A percentile compares a stretch with the other conserved stretches of the same genome.
These are phyloP conservation scores for Brachyalestes nurse DNA, from an alignment of 2,797 vertebrate species.

Conservation along the genomic window DNA sequence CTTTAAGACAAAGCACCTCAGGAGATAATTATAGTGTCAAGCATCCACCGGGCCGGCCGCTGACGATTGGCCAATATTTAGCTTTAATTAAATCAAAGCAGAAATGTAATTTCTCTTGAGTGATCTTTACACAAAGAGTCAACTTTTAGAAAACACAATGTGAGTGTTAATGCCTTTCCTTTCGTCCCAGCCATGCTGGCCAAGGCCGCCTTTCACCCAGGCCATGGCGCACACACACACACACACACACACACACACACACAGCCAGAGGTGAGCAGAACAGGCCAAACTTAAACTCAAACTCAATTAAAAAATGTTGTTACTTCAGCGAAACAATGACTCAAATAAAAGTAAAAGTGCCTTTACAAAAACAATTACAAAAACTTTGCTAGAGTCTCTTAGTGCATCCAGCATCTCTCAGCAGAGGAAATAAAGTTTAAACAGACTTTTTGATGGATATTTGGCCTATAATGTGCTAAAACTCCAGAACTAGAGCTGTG, in stretches of 20 bases:
- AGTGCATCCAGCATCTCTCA: no score
- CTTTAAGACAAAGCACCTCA: slow-evolving; percentile 86
- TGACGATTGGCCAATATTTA: slow-evolving; percentile 85
- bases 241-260: neutral
- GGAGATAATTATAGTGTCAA: slow-evolving; percentile 87
- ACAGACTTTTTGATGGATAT: no score
- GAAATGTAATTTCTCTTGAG: slow-evolving; percentile 84
- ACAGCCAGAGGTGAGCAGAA: neutral
- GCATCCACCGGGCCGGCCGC: slow-evolving; percentile 74
- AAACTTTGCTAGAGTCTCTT: no score
- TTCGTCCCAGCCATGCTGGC: slow-evolving; percentile 31
- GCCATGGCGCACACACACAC: neutral
- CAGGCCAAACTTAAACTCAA: neutral
- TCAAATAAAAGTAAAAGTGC: no score
- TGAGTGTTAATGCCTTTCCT: slow-evolving; percentile 68
- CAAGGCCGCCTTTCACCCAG: neutral
- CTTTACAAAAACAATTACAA: no score
- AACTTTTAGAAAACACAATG: slow-evolving; percentile 73
- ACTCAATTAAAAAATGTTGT: no score
- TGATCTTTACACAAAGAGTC: slow-evolving; percentile 72
- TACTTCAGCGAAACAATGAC: no score
- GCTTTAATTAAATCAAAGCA: slow-evolving; percentile 87
- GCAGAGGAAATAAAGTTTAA: no score
- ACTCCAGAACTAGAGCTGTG: no score
- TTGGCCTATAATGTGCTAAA: no score